Conservation (phyloP, 2,797 vertebrate genomes). For the Triplophysa bombifrons region DNA sequence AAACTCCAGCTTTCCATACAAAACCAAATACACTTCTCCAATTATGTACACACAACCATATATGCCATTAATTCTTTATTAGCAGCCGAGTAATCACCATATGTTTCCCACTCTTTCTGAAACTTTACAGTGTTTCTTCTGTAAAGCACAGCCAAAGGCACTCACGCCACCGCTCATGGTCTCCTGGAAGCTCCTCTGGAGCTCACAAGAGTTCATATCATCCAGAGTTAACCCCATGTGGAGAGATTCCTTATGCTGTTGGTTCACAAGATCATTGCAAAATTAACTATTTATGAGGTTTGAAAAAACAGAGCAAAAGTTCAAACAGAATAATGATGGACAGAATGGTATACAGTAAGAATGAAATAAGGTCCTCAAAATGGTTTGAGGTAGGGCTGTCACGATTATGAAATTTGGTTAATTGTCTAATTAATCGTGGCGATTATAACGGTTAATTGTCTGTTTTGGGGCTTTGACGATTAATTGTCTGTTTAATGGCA, state of each 20-base stretch:
- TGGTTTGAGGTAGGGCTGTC: slow-evolving; percentile 18
- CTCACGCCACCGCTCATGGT: slow-evolving; percentile 43
- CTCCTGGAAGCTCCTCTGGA: slow-evolving; percentile 52
- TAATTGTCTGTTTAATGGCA: too few relatives aligned
- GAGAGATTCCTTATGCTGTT: slow-evolving; percentile 34
- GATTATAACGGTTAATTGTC: too few relatives aligned
- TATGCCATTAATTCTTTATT: slow-evolving; percentile 71
- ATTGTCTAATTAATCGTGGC: too few relatives aligned
- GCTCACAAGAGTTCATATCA: slow-evolving; percentile 43
- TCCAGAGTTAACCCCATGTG: slow-evolving; percentile 14
- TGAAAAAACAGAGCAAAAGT: slow-evolving; percentile 49
- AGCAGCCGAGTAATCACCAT: slow-evolving; percentile 53
- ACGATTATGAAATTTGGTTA: too few relatives aligned
- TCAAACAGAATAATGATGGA: slow-evolving; percentile 14
- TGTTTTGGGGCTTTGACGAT: too few relatives aligned
- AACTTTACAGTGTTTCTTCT: slow-evolving; percentile 53
- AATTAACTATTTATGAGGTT: slow-evolving; percentile 73
- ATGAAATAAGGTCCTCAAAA: neutral
- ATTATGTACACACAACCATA: slow-evolving; percentile 58
- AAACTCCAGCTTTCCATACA: neutral
- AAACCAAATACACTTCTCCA: neutral
- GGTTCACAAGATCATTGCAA: slow-evolving; percentile 70
- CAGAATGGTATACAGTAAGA: neutral
- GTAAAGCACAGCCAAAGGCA: slow-evolving; percentile 55
- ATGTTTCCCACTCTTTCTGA: slow-evolving; percentile 54